Evolutionary conservation across 2,888 invertebrate species (phyloP).

Genomic region (Rotaria macrura): DNA sequence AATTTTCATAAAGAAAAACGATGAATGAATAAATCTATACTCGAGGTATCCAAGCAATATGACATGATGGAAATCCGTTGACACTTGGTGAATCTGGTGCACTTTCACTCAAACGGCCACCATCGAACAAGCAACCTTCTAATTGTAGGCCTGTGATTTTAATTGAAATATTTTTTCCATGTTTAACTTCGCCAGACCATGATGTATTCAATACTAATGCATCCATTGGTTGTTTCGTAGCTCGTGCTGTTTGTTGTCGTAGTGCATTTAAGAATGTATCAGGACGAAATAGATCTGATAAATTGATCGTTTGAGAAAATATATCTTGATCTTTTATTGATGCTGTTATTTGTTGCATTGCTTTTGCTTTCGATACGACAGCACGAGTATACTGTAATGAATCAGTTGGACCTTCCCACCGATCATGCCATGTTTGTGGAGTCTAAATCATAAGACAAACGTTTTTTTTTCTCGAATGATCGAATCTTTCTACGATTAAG

Average conservation of each 20-base stretch:
- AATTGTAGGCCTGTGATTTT: constrained; percentile 57
- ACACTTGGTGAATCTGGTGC: constrained; percentile 57
- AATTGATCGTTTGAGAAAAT: constrained; percentile 55
- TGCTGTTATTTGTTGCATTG: constrained; percentile 50
- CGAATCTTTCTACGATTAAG: too few relatives aligned
- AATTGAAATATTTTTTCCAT: constrained; percentile 47
- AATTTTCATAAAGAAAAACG: background rate
- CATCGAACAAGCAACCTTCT: constrained; percentile 62
- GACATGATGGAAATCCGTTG: constrained; percentile 55
- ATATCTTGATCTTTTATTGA: constrained; percentile 49
- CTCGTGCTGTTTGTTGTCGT: constrained; percentile 63
- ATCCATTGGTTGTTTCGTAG: constrained; percentile 54
- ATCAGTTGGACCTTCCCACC: constrained; percentile 62
- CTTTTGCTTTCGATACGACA: constrained; percentile 54
- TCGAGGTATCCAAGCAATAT: constrained; percentile 58
- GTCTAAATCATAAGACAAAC: constrained; percentile 53
- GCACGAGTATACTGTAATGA: constrained; percentile 57
- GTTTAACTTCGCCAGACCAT: constrained; percentile 49
- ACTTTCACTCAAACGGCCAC: constrained; percentile 55
- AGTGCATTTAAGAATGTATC: constrained; percentile 64
- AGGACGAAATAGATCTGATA: constrained; percentile 62
- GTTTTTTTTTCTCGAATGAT: too few relatives aligned
- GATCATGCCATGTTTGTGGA: constrained; percentile 59
- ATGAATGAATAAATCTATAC: background rate
- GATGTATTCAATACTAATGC: constrained; percentile 53